These are phyloP conservation scores for Oncorhynchus clarkii DNA, from an alignment of 2,113 vertebrate genomes.

Conservation along the genomic window DNA sequence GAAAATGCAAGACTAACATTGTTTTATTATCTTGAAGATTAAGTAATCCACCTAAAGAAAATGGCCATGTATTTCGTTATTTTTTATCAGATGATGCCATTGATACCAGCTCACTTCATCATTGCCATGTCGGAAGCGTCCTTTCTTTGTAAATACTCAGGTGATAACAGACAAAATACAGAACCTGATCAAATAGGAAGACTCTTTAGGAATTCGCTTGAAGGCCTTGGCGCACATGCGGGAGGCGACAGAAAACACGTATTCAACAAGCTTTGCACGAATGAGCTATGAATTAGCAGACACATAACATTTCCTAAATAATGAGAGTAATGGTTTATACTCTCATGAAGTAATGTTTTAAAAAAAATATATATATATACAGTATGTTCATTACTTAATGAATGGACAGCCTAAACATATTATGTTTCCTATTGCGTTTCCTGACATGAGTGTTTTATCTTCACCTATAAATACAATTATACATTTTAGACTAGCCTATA, in stretches of 20 bases:
- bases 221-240: constrained; percentile 29
- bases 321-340: neutral
- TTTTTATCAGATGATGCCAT: constrained; percentile 65
- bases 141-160: constrained; percentile 69
- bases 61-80: constrained; percentile 18
- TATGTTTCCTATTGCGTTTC: too few relatives aligned
- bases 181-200: constrained; percentile 59
- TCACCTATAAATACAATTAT: too few relatives aligned
- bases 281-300: neutral
- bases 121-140: constrained; percentile 73
- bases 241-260: neutral
- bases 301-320: neutral
- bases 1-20: neutral
- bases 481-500: too few relatives aligned
- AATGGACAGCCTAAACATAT: neutral
- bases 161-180: constrained; percentile 78
- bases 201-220: constrained; percentile 58
- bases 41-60: constrained; percentile 19
- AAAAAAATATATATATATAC: neutral
- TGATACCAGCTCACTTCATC: constrained; percentile 67
- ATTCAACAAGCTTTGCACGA: neutral
- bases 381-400: neutral
- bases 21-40: constrained; percentile 44
- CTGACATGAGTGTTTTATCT: too few relatives aligned
- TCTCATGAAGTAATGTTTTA: neutral